These are phyloP conservation scores for Hippotragus niger DNA, from an alignment of 2,113 vertebrate species.

Conservation along the genomic window DNA sequence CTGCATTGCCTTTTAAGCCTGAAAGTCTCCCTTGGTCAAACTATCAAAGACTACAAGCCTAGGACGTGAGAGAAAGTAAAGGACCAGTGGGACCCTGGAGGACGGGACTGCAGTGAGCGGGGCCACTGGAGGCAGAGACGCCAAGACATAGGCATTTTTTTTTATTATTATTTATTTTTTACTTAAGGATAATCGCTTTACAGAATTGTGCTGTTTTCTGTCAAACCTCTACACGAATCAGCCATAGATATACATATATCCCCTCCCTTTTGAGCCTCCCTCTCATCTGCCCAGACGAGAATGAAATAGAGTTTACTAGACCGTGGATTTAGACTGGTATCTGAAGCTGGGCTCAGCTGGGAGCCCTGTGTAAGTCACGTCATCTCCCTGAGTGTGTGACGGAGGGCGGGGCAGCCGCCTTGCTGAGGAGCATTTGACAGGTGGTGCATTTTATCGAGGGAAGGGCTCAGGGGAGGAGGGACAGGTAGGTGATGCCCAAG, in stretches of 20 bases:
- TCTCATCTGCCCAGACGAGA: not conserved
- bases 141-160: not conserved
- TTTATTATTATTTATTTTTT: not conserved
- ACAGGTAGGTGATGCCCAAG: rapidly evolving
- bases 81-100: rapidly evolving
- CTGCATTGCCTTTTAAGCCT: not conserved
- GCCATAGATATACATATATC: not conserved
- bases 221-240: not conserved
- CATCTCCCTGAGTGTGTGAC: not conserved
- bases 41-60: rapidly evolving
- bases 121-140: not conserved
- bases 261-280: not conserved
- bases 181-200: not conserved
- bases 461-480: not conserved
- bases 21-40: not conserved
- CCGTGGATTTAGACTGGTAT: rapidly evolving
- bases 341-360: not conserved
- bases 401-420: rapidly evolving
- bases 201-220: not conserved
- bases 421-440: rapidly evolving
- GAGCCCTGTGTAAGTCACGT: rapidly evolving
- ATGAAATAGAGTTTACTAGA: rapidly evolving
- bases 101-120: rapidly evolving
- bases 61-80: rapidly evolving
- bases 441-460: rapidly evolving